Conservation (phyloP, 2,797 vertebrate species). For the Hapalemur alaotrensis region DNA sequence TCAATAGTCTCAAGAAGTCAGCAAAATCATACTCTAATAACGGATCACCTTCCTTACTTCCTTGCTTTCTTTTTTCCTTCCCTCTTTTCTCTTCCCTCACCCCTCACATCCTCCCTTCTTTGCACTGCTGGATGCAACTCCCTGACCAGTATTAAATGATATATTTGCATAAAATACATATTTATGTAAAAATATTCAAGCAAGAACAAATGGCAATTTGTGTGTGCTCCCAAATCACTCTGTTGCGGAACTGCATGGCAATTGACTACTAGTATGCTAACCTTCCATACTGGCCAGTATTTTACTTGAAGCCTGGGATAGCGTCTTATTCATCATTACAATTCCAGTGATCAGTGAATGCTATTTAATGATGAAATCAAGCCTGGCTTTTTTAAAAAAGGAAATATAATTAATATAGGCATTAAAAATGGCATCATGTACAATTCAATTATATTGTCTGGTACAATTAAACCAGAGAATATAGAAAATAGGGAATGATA, state of each 20-base stretch:
- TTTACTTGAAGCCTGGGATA: not conserved
- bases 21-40: not conserved
- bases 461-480: not conserved
- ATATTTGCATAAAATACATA: not conserved
- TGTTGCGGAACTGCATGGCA: not conserved
- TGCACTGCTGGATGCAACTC: not conserved
- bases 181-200: not conserved
- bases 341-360: not conserved
- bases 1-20: not conserved
- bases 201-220: not conserved
- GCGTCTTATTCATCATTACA: not conserved
- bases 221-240: not conserved
- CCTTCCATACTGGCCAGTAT: not conserved
- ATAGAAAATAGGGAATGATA: not conserved
- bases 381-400: not conserved
- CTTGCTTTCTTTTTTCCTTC: not conserved
- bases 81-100: not conserved
- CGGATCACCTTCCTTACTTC: not conserved
- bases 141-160: not conserved
- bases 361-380: not conserved
- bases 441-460: not conserved
- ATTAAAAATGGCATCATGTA: not conserved
- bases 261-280: not conserved
- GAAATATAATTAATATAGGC: not conserved
- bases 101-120: not conserved